Percentiles rank a stretch among this genome's conserved stretches.
Conservation (phyloP, 1,140 invertebrate genomes). For the Sitobion miscanthi region DNA sequence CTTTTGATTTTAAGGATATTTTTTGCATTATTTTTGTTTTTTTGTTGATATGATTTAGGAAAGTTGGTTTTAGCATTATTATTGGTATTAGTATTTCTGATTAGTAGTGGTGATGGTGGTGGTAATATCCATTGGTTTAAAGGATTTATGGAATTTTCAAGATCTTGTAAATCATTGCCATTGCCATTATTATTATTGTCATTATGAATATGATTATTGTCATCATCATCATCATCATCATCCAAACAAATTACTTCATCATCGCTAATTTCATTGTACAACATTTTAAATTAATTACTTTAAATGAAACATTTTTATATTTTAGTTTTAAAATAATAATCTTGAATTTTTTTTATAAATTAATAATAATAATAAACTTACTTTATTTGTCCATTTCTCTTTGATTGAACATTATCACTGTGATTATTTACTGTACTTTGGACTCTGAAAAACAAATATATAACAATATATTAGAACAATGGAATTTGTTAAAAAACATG, state of each 20-base stretch:
- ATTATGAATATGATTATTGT: neutral
- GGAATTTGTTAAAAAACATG: neutral
- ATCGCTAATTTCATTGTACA: neutral
- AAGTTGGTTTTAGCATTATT: neutral
- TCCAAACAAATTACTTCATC: slow-evolving; percentile 6
- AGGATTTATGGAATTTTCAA: too few species aligned
- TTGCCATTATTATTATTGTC: neutral
- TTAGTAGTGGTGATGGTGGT: too few species aligned
- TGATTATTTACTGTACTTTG: neutral
- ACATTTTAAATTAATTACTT: neutral
- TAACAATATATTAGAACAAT: neutral
- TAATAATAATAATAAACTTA: neutral
- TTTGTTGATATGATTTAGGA: neutral
- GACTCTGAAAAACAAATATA: neutral
- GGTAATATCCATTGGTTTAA: too few species aligned
- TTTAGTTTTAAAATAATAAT: neutral
- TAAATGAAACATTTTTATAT: neutral
- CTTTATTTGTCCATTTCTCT: neutral
- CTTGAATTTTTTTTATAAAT: neutral
- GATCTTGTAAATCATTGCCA: too few species aligned
- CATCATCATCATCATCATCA: slow-evolving; percentile 5
- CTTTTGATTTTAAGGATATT: neutral
- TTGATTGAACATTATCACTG: neutral
- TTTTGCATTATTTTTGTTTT: neutral
- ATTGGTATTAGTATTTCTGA: too few species aligned